phyloP scores from a whole-genome alignment of 2,888 invertebrate genomes.

The Drosophila tripunctata region DNA sequence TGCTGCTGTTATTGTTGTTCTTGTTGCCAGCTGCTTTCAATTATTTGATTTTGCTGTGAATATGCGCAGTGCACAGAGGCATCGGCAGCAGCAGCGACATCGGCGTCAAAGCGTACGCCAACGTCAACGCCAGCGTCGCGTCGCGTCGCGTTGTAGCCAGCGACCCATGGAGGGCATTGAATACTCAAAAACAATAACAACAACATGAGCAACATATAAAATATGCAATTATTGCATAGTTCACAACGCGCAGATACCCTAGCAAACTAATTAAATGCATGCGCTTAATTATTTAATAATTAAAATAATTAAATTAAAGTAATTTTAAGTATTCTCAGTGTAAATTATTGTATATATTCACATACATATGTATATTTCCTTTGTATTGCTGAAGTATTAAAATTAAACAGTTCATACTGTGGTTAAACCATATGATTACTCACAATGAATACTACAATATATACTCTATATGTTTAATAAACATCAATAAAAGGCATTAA shows the following conservation, averaged over 20 bases:
- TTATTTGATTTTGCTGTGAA: constrained; percentile 78
- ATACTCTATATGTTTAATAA: no score
- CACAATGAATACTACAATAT: no score
- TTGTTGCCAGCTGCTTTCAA: constrained; percentile 47
- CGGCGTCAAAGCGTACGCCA: constrained; percentile 27
- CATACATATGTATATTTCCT: no score
- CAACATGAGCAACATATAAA: constrained; percentile 39
- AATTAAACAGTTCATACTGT: no score
- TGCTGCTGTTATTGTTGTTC: constrained; percentile 10
- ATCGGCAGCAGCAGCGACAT: constrained; percentile 23
- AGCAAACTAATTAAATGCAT: background rate
- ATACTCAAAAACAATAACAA: constrained; percentile 55
- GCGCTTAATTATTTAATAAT: no score
- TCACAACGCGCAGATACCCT: constrained; percentile 24
- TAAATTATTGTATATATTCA: no score
- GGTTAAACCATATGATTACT: no score
- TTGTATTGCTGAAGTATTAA: no score
- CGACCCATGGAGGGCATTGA: constrained; percentile 77
- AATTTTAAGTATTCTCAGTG: no score
- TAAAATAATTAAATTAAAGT: no score
- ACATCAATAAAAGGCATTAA: no score
- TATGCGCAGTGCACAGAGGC: constrained; percentile 72
- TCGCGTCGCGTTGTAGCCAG: constrained; percentile 58
- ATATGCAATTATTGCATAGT: constrained; percentile 17
- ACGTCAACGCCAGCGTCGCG: no score